Conservation (phyloP, 1,140 invertebrate genomes). For the Calliphora vicina region DNA sequence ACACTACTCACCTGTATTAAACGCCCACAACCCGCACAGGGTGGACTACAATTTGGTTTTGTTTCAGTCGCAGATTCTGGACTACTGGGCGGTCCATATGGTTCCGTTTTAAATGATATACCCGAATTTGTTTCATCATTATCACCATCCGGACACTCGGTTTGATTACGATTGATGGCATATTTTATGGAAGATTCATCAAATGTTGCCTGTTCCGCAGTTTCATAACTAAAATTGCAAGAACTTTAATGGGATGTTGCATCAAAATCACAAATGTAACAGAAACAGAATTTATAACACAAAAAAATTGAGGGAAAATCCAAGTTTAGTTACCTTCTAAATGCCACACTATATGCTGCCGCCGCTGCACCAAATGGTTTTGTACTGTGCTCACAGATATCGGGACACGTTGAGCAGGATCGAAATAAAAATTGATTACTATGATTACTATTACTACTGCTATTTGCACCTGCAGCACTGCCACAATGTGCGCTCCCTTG, state of each 20-base stretch:
- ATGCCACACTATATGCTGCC: conserved; percentile 59
- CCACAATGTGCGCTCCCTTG: conserved; percentile 57
- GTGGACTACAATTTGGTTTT: conserved; percentile 52
- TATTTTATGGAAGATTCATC: conserved; percentile 59
- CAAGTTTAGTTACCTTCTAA: conserved; percentile 59
- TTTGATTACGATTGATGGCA: conserved; percentile 55
- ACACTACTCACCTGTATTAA: conserved; percentile 57
- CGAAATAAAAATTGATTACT: conserved; percentile 59
- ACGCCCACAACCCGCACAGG: conserved; percentile 62
- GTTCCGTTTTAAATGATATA: conserved; percentile 63
- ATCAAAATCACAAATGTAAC: background rate
- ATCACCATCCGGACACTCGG: conserved; percentile 55
- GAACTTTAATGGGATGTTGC: background rate
- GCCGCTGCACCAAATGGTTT: conserved; percentile 60
- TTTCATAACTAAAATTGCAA: conserved; percentile 52
- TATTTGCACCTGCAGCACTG: conserved; percentile 61
- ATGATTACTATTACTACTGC: conserved; percentile 36
- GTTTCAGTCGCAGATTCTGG: conserved; percentile 61
- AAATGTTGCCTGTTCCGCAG: conserved; percentile 56
- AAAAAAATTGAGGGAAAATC: background rate
- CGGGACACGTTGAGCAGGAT: conserved; percentile 61
- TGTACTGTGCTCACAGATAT: conserved; percentile 62
- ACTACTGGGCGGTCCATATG: conserved; percentile 60
- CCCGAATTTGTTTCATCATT: conserved; percentile 60
- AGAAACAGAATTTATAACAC: background rate